These are phyloP conservation scores for Geococcyx californianus DNA, from an alignment of 2,113 vertebrate species.

Conservation along the genomic window DNA sequence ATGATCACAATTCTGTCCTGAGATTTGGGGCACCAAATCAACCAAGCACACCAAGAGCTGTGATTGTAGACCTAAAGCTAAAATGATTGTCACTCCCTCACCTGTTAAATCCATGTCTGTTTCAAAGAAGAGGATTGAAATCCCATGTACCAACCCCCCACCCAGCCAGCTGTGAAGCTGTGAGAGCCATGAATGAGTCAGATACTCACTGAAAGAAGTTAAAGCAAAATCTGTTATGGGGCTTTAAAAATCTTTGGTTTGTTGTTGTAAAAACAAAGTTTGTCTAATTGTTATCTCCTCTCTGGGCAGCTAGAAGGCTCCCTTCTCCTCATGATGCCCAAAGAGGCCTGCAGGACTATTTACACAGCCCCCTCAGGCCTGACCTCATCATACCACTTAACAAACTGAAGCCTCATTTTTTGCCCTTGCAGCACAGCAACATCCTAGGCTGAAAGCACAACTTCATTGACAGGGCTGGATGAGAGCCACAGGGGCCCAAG, in stretches of 20 bases:
- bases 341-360: neutral
- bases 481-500: conserved; percentile 17
- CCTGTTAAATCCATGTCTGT: neutral
- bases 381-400: neutral
- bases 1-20: rapidly evolving
- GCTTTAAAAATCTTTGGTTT: neutral
- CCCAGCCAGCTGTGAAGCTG: neutral
- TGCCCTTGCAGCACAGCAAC: neutral
- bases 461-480: neutral
- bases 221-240: neutral
- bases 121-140: neutral
- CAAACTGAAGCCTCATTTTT: neutral
- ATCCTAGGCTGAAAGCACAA: neutral
- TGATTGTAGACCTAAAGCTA: neutral
- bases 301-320: neutral
- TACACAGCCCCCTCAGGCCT: neutral
- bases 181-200: neutral
- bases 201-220: neutral
- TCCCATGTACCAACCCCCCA: rapidly evolving
- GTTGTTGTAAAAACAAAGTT: neutral
- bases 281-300: neutral
- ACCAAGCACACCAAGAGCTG: neutral
- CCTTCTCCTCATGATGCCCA: neutral
- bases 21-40: neutral
- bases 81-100: neutral